A percentile compares a stretch with the other conserved stretches of the same genome.
These are phyloP conservation scores for Epinephelus cyanopodus DNA, from an alignment of 2,113 vertebrate species.

Conservation along the genomic window DNA sequence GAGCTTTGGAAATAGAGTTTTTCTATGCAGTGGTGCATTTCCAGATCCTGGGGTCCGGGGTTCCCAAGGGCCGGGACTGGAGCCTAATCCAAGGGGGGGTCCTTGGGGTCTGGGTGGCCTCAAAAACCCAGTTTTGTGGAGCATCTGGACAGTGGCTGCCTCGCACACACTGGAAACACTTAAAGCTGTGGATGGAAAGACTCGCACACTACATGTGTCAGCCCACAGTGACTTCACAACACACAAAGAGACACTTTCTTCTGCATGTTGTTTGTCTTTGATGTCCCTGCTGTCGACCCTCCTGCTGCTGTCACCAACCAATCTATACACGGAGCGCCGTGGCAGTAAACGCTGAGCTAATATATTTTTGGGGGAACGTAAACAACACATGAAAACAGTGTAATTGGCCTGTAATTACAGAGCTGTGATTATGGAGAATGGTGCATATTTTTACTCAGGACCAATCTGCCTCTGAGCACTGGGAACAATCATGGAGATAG, in stretches of 20 bases:
- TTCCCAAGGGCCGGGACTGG: slow-evolving; percentile 27
- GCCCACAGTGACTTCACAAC: slow-evolving; percentile 48
- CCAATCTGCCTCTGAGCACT: slow-evolving; percentile 35
- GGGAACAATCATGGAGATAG: slow-evolving; percentile 38
- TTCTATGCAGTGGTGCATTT: slow-evolving; percentile 59
- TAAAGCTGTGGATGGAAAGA: slow-evolving; percentile 59
- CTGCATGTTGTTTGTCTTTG: slow-evolving; percentile 45
- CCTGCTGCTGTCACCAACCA: slow-evolving; percentile 24
- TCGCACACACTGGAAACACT: slow-evolving; percentile 64
- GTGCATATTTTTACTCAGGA: slow-evolving; percentile 58
- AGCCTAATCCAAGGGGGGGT: background rate
- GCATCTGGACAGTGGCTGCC: slow-evolving; percentile 60
- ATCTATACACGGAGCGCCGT: slow-evolving; percentile 3
- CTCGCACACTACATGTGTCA: slow-evolving; percentile 15
- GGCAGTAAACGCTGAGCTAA: slow-evolving; percentile 60
- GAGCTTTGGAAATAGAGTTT: slow-evolving; percentile 79
- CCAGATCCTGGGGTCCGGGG: slow-evolving; percentile 60
- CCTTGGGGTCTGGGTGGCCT: slow-evolving; percentile 21
- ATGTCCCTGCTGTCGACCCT: slow-evolving; percentile 36
- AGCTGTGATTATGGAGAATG: slow-evolving; percentile 43
- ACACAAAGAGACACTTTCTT: slow-evolving; percentile 29
- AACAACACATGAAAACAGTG: slow-evolving; percentile 56
- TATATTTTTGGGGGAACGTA: slow-evolving; percentile 30
- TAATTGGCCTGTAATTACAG: slow-evolving; percentile 62
- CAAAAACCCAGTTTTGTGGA: slow-evolving; percentile 44